Evolutionary conservation across 2,113 vertebrate genomes (phyloP).

Genomic region (Indicator maculatus): DNA sequence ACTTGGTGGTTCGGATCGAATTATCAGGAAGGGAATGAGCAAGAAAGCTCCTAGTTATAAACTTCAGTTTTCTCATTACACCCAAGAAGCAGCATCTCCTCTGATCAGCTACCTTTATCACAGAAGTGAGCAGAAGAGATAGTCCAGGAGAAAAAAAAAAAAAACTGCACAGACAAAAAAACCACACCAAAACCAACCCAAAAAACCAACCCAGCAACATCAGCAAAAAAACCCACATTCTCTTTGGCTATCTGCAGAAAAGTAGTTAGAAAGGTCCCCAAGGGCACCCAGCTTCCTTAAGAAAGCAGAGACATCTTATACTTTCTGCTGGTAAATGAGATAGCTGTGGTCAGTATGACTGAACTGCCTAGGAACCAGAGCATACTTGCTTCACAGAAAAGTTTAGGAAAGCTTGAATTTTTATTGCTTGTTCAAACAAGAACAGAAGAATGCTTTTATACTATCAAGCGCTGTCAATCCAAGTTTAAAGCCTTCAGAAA

Average conservation of each 20-base stretch:
- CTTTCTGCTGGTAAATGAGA: background rate
- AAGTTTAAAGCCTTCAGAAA: background rate
- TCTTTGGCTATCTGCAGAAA: background rate
- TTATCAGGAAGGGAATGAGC: background rate
- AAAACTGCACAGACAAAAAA: background rate
- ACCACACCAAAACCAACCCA: background rate
- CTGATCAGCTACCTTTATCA: background rate
- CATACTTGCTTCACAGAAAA: background rate
- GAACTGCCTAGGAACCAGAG: background rate
- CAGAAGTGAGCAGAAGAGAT: background rate
- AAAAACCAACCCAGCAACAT: background rate
- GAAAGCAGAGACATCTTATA: background rate
- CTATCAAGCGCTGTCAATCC: background rate
- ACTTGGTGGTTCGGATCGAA: background rate
- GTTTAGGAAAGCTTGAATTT: background rate
- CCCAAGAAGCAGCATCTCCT: background rate
- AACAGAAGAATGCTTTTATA: background rate
- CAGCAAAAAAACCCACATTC: too few relatives aligned
- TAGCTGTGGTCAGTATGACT: background rate
- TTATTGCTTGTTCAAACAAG: background rate
- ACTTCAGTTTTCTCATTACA: background rate
- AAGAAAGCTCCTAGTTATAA: background rate
- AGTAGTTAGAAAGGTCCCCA: background rate
- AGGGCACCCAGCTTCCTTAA: background rate
- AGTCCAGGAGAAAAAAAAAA: background rate